Evolutionary conservation across 1,140 invertebrate genomes (phyloP), one percentile per base, ranked within the genome.

Genomic region (Drosophila kohkoa): DNA sequence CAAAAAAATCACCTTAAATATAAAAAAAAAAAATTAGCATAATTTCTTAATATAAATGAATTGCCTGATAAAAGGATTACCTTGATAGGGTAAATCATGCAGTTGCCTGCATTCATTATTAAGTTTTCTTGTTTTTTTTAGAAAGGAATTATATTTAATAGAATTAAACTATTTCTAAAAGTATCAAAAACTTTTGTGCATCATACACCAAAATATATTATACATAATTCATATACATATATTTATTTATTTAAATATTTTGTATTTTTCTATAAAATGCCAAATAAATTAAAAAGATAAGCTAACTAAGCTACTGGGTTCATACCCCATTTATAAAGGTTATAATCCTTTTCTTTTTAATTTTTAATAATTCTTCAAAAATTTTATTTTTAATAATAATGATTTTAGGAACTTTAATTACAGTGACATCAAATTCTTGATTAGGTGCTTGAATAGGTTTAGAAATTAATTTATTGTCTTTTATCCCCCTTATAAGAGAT

Each of bases 101-200:
- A 52, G 41, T 16, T 16, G 35, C 58, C 52, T 60, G 35, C 71
- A 77, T 77, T 77, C 63, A 77, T 77, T 75, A 67, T 38, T 5
- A 28, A 16, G 32, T 62, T 77, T 68, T 57, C 55, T 38, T 73
- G 41, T 41, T 60, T 54, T 41, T 60, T 41, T 43, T 48, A 13
- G 20, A 71, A 75, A 58, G 73, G 3, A n/a, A 57, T 89, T 92
- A 92, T 88, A 93, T 92, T 93, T 93, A 93, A 92, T 89, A 93
- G 93, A 93, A 92, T 93, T 91, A 92, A 93, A 93, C 92, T 93
- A 93, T 92, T 92, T 77, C 92, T 92, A 91, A 92, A 93, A 93
- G 85, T 91, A 93, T 94, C 93, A 93, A 94, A 94, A 94, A 93
- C 88, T 93, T 93, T 88, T 93, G 91, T 94, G 93, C 93, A 82